phyloP scores from a whole-genome alignment of 2,888 invertebrate species.

The Netelia virgata region DNA sequence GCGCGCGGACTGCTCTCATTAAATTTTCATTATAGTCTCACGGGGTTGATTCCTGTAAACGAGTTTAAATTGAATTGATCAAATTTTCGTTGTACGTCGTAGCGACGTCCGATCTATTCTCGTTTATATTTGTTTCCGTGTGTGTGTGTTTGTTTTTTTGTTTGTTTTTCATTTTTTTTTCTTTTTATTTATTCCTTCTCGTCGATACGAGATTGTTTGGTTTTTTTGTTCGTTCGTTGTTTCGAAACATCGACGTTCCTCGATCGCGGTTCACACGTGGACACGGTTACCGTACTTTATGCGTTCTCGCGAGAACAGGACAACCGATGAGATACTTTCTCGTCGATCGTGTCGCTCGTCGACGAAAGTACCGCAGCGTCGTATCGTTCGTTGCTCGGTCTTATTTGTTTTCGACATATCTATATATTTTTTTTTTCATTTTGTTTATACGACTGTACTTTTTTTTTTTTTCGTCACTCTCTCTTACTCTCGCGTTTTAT shows the following conservation, averaged over 20 bases:
- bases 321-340: conserved; percentile 62
- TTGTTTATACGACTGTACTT: conserved; percentile 11
- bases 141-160: too few species aligned
- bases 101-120: neutral
- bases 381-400: neutral
- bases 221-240: neutral
- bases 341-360: conserved; percentile 37
- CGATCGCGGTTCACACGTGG: too few species aligned
- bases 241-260: conserved; percentile 18
- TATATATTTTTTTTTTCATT: conserved; percentile 19
- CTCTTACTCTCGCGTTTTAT: neutral
- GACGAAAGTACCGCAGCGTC: conserved; percentile 34
- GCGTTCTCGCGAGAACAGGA: conserved; percentile 38
- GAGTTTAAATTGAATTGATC: conserved; percentile 18
- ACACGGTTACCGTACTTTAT: neutral
- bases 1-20: conserved; percentile 12
- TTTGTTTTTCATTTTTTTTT: neutral
- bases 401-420: neutral
- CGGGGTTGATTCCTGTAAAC: neutral
- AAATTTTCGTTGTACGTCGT: conserved; percentile 18
- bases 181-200: neutral
- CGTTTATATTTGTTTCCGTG: neutral
- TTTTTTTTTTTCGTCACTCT: neutral
- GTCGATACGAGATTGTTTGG: neutral
- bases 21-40: conserved; percentile 48